These are phyloP conservation scores for Uria lomvia DNA, from an alignment of 2,113 vertebrate species.

Conservation along the genomic window DNA sequence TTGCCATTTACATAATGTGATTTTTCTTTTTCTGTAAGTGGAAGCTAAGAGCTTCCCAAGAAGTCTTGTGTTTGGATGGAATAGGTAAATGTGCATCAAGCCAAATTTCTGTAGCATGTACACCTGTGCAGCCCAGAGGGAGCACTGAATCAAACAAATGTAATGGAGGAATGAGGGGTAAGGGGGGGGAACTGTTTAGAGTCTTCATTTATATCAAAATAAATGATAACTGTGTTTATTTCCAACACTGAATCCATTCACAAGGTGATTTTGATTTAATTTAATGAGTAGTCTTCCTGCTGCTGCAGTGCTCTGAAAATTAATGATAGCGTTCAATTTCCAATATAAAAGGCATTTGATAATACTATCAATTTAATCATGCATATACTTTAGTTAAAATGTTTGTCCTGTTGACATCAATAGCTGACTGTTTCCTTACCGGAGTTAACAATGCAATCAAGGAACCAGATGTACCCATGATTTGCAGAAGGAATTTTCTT, in stretches of 20 bases:
- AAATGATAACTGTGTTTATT: background rate
- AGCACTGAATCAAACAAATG: background rate
- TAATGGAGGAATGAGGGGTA: background rate
- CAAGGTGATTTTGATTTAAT: background rate
- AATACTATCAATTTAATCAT: background rate
- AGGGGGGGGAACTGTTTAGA: accelerated
- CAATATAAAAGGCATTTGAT: background rate
- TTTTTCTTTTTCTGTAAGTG: background rate
- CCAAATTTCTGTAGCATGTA: background rate
- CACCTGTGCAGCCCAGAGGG: background rate
- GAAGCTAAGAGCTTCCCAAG: conserved; percentile 6
- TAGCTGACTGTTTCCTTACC: background rate
- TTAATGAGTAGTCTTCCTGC: background rate
- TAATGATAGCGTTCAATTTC: background rate
- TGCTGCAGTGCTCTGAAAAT: background rate
- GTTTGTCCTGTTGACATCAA: background rate
- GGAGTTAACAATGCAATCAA: background rate
- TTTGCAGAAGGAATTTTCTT: background rate
- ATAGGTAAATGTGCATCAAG: background rate
- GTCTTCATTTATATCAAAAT: background rate
- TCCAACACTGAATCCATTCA: background rate
- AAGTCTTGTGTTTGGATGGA: background rate
- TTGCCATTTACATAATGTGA: conserved; percentile 27
- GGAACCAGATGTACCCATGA: background rate
- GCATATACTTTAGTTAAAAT: background rate